Evolutionary conservation across 2,113 vertebrate genomes (phyloP).

Genomic region (Pseudonaja textilis): DNA sequence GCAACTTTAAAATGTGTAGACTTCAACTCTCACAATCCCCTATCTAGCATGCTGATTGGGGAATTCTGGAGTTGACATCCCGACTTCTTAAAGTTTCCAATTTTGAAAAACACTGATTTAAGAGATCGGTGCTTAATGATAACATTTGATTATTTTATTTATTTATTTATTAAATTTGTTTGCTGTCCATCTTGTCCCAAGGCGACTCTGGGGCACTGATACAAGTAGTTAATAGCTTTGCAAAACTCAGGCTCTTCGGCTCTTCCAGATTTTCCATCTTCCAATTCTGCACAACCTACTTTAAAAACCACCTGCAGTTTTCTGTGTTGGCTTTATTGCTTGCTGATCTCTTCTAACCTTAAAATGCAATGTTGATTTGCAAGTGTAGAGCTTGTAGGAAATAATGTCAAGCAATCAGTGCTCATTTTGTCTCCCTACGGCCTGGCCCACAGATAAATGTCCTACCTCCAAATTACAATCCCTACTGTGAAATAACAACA

Average conservation of each 20-base stretch:
- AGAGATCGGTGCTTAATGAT: conserved; percentile 17
- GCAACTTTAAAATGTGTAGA: not conserved
- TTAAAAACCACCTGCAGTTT: not conserved
- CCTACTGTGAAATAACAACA: not conserved
- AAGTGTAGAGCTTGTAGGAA: not conserved
- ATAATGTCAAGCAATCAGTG: not conserved
- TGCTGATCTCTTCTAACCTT: not conserved
- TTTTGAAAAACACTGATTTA: not conserved
- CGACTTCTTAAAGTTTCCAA: not conserved
- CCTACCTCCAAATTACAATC: not conserved
- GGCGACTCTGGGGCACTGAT: not conserved
- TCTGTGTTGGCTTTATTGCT: not conserved
- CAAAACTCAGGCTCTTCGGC: conserved; percentile 13
- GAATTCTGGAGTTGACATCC: not conserved
- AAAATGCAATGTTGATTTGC: not conserved
- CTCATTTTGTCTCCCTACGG: not conserved
- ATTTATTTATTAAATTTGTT: not conserved
- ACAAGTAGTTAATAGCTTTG: conserved; percentile 34
- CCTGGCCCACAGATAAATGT: not conserved
- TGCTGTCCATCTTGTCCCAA: not conserved
- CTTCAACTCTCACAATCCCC: not conserved
- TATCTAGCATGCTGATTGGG: not conserved
- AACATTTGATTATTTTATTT: conserved; percentile 40
- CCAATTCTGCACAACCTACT: not conserved
- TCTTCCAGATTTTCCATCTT: not conserved